phyloP scores from a whole-genome alignment of 2,888 invertebrate genomes.

The Gnatocerus cornutus region DNA sequence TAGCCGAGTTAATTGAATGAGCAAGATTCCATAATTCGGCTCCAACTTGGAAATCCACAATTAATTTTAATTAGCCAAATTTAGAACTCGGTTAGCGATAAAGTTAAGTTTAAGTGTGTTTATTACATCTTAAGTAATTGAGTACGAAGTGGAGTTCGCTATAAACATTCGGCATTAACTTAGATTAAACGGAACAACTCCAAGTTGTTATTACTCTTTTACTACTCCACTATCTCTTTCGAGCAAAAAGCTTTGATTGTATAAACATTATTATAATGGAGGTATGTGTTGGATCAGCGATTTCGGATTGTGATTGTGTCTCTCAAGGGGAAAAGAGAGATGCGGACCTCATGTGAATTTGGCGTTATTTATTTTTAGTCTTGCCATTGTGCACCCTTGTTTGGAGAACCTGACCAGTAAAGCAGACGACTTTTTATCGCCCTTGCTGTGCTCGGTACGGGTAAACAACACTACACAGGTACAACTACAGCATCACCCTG shows the following conservation, averaged over 20 bases:
- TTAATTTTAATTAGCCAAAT: conserved; percentile 47
- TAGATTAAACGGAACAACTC: conserved; percentile 41
- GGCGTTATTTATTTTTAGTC: conserved; percentile 61
- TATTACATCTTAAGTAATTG: conserved; percentile 49
- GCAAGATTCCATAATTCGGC: conserved; percentile 22
- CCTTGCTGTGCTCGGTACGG: conserved; percentile 58
- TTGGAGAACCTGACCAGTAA: conserved; percentile 64
- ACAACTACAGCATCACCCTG: conserved; percentile 59
- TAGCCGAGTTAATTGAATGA: conserved; percentile 23
- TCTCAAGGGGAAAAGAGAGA: conserved; percentile 33
- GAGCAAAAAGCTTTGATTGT: conserved; percentile 35
- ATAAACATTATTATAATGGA: conserved; percentile 28
- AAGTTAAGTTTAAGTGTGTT: conserved; percentile 47
- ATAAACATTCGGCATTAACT: conserved; percentile 45
- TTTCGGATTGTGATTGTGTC: conserved; percentile 26
- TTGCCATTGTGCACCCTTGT: conserved; percentile 62
- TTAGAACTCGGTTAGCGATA: conserved; percentile 47
- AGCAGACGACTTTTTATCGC: conserved; percentile 66
- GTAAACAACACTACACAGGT: conserved; percentile 57
- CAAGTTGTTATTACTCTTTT: conserved; percentile 45
- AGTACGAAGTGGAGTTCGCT: conserved; percentile 43
- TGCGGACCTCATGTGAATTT: conserved; percentile 53
- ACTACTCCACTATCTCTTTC: conserved; percentile 33
- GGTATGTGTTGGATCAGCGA: conserved; percentile 33
- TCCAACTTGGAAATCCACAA: conserved; percentile 39